Evolutionary conservation across 1,140 invertebrate genomes (phyloP), one percentile per base, ranked within the genome.

Genomic region (Rhysida immarginata): DNA sequence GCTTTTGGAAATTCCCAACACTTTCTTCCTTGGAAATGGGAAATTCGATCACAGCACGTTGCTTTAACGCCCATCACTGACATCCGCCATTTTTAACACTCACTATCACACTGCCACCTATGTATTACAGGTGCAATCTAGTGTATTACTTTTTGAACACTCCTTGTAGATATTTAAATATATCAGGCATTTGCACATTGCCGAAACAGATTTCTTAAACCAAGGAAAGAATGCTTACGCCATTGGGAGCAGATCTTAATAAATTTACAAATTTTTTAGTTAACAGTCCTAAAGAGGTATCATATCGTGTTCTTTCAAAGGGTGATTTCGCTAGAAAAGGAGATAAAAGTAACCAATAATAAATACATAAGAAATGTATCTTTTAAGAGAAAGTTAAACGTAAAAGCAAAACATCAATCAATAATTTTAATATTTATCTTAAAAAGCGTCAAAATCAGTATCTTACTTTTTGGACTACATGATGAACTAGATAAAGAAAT

Each of bases 191-290:
- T n/a, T n/a, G n/a, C n/a, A n/a, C n/a, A n/a, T n/a, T n/a, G n/a
- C n/a, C n/a, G n/a, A n/a, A n/a, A n/a, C n/a, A n/a, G n/a, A n/a
- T n/a, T n/a, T n/a, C n/a, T n/a, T n/a, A n/a, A n/a, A n/a, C n/a
- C n/a, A n/a, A n/a, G n/a, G n/a, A n/a, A n/a, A n/a, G n/a, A 35
- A 35, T 35, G 29, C 61, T 66, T 35, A 94, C 84, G 58, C 93
- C 93, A 71, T 91, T 84, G 54, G 84, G 82, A 55, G 89, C 86
- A 64, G 79, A 80, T 71, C 93, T 82, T 46, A 98, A 75, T 59
- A 97, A 74, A 53, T 81, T 79, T 53, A 96, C 86, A 76, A 97
- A 98, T 67, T 87, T 87, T 66, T 91, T 89, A 26, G 94, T 96
- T 55, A 97, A 76, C 60, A 94, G 77, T 62, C 89, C 90, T 52